phyloP scores from a whole-genome alignment of 92 coral and sea anemone genomes.

The Scolanthus callimorphus region DNA sequence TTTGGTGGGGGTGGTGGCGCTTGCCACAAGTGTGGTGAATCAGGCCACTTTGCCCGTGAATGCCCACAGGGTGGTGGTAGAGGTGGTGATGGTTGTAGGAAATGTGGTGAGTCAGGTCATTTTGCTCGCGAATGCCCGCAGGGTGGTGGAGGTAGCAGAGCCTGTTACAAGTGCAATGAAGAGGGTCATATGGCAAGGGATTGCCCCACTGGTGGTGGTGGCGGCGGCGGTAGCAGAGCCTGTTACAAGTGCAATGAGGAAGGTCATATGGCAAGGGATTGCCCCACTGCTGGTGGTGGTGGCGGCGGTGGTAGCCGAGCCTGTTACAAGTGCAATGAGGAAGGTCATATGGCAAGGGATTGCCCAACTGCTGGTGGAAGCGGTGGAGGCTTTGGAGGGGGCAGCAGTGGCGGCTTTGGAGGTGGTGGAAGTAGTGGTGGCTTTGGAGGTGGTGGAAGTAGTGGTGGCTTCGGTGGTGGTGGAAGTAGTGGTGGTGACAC shows the following conservation, averaged over 20 bases:
- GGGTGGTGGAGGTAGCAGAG: conserved; percentile 39
- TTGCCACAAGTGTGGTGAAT: conserved; percentile 54
- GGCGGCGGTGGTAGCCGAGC: conserved; percentile 42
- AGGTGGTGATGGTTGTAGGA: conserved; percentile 44
- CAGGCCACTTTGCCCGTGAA: conserved; percentile 66
- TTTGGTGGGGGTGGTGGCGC: conserved; percentile 38
- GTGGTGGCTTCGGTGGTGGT: conserved; percentile 30
- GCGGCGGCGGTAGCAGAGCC: conserved; percentile 40
- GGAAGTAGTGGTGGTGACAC: conserved; percentile 39
- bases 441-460: conserved; percentile 23
- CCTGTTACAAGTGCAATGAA: conserved; percentile 53
- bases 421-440: conserved; percentile 18
- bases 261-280: conserved; percentile 80
- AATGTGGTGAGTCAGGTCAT: conserved; percentile 64
- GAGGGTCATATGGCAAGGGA: conserved; percentile 79
- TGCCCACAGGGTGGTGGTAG: conserved; percentile 53
- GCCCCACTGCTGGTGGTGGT: conserved; percentile 61
- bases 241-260: conserved; percentile 53
- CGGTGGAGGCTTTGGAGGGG: not conserved
- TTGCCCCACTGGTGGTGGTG: conserved; percentile 39
- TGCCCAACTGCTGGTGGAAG: not conserved
- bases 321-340: conserved; percentile 50
- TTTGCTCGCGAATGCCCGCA: conserved; percentile 76
- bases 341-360: conserved; percentile 6
- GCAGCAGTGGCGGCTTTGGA: conserved; percentile 5